Base-by-base conservation (phyloP, 2,797 vertebrate genomes). In the Parauchenoglanis punctatus region DNA sequence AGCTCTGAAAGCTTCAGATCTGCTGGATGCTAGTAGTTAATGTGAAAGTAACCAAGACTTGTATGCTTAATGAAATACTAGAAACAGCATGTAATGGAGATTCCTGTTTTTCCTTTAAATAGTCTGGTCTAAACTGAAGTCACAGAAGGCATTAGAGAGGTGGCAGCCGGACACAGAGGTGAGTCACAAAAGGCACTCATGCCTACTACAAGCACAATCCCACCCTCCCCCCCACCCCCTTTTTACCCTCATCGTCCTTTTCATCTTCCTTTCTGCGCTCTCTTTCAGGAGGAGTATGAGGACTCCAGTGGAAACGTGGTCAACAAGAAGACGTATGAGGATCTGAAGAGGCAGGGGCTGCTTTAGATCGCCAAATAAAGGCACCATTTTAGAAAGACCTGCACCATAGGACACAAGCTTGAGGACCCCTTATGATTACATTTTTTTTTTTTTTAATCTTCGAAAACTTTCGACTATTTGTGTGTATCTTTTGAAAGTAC, bases 81-180 rank as follows among this genome's bases (percentile, higher is more conserved):
- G 13, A 75, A n/a, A 0, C 0, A 2, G 6, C 1, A 23, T 56
- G 52, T 11, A 20, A 40, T 25, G 8, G 35, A 40, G 20, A 46
- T n/a, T 52, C 8, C 17, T 31, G 1, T 15, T 68, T 63, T 59
- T 59, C 7, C 61, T 85, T 1, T 87, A 6, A 84, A 4, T 83
- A 99, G 98, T 99, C 94, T 99, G 98, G 98, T 96, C 98, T 0
- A 99, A 99, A 91, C 95, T 99, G 94, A 99, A 99, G 93, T 96
- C 97, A 52, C 98, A 98, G 96, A 99, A 99, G 92, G 97, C 98
- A 0, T 97, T 95, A 0, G 98, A 99, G 93, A 94, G 98, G 40
- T 99, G 98, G 98, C 98, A 99, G 94, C 98, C 98, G 0, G 98
- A 99, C 92, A 99, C 98, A 63, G 98, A 99, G 97, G 98, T 98